These are phyloP conservation scores for Sinosuthora webbiana DNA, from an alignment of 2,113 vertebrate genomes.

Conservation along the genomic window DNA sequence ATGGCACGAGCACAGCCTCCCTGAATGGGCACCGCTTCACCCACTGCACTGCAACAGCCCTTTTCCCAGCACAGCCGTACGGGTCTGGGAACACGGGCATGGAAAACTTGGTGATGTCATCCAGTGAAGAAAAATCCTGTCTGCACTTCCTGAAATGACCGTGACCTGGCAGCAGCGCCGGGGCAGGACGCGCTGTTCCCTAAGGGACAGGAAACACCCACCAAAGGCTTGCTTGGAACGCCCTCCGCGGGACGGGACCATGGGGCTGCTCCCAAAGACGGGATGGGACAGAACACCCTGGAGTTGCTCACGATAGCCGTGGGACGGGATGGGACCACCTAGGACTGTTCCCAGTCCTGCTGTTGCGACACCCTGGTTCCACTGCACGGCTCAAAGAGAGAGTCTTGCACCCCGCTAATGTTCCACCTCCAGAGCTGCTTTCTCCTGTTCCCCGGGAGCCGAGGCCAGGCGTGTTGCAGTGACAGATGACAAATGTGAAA, in stretches of 20 bases:
- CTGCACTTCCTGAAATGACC: background rate
- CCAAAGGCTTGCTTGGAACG: background rate
- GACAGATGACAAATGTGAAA: background rate
- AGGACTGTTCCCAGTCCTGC: background rate
- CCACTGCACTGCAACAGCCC: background rate
- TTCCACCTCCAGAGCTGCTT: too few species aligned
- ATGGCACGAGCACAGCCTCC: background rate
- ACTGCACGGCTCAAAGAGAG: rapidly evolving
- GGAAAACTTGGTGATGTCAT: background rate
- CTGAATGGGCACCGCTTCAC: rapidly evolving
- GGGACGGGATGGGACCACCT: background rate
- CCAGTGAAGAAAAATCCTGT: background rate
- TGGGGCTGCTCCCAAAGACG: background rate
- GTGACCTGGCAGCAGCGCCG: background rate
- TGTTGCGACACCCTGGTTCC: background rate
- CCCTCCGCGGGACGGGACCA: background rate
- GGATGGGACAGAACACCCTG: background rate
- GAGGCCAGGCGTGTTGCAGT: rapidly evolving
- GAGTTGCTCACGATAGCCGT: background rate
- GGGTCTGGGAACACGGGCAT: rapidly evolving
- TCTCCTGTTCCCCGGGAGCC: too few species aligned
- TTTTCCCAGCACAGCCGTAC: background rate
- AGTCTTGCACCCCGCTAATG: rapidly evolving
- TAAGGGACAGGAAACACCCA: background rate
- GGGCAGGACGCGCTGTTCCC: background rate